These are phyloP conservation scores for Chesias legatella DNA, from an alignment of 2,888 invertebrate genomes.

Conservation along the genomic window DNA sequence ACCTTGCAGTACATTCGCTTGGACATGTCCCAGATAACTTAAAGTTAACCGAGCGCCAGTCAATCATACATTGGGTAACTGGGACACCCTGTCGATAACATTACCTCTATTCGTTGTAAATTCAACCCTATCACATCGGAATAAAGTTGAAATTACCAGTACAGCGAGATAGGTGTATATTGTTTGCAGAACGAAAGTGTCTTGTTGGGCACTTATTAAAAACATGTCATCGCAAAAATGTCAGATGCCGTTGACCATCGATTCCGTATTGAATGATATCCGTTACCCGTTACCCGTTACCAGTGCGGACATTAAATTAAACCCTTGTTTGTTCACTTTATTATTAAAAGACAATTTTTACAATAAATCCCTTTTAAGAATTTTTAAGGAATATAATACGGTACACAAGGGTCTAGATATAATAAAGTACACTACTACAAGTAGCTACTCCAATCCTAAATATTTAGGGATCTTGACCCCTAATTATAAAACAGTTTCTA, in stretches of 20 bases:
- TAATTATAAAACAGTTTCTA: no score
- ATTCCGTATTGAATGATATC: no score
- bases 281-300: no score
- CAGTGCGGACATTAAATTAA: no score
- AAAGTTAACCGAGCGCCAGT: constrained; percentile 41
- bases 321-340: no score
- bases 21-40: constrained; percentile 43
- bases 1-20: constrained; percentile 28
- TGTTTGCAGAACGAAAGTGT: constrained; percentile 20
- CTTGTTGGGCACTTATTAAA: constrained; percentile 16
- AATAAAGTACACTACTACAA: no score
- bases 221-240: constrained; percentile 23
- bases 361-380: no score
- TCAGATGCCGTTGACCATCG: constrained; percentile 24
- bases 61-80: constrained; percentile 38
- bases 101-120: constrained; percentile 1
- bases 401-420: no score
- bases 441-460: no score
- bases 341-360: no score
- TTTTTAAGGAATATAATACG: no score
- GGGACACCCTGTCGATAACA: constrained; percentile 31
- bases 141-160: constrained; percentile 4
- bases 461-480: no score
- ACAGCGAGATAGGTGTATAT: constrained; percentile 1
- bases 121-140: constrained; percentile 7